A percentile compares a stretch with the other conserved stretches of the same genome.
Evolutionary conservation across 1,140 invertebrate species (phyloP).

Genomic region (Lamellibrachia luymesi): DNA sequence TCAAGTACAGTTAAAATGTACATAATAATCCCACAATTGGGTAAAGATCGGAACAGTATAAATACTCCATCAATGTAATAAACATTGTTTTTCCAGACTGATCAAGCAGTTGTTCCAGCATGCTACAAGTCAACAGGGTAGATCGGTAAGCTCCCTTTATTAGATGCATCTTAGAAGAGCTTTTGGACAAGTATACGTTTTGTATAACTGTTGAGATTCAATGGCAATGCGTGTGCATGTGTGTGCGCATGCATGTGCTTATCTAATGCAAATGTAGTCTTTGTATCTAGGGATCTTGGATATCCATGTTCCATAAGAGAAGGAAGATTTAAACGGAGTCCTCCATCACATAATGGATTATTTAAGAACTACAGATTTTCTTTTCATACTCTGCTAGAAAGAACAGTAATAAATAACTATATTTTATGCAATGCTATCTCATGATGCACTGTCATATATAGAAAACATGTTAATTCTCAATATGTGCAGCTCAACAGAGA

Average conservation of each 20-base stretch:
- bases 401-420: not conserved
- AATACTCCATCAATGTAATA: slow-evolving; percentile 15
- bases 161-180: not conserved
- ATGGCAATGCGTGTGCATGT: not conserved
- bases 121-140: slow-evolving; percentile 85
- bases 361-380: too few relatives aligned
- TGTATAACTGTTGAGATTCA: not conserved
- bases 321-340: too few relatives aligned
- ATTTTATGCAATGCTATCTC: not conserved
- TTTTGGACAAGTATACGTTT: not conserved
- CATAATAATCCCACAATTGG: not conserved
- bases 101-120: slow-evolving; percentile 96
- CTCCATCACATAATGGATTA: too few relatives aligned
- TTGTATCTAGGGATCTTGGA: too few relatives aligned
- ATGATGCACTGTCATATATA: not conserved
- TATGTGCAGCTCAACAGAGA: not conserved
- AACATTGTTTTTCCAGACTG: slow-evolving; percentile 58
- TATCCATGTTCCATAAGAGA: too few relatives aligned
- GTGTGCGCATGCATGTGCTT: not conserved
- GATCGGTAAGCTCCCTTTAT: not conserved
- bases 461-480: not conserved
- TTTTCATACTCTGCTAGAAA: not conserved
- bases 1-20: too few relatives aligned
- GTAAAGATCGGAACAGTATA: not conserved
- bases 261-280: too few relatives aligned